These are phyloP conservation scores for Ahaetulla prasina DNA, from an alignment of 2,113 vertebrate species.

Conservation along the genomic window DNA sequence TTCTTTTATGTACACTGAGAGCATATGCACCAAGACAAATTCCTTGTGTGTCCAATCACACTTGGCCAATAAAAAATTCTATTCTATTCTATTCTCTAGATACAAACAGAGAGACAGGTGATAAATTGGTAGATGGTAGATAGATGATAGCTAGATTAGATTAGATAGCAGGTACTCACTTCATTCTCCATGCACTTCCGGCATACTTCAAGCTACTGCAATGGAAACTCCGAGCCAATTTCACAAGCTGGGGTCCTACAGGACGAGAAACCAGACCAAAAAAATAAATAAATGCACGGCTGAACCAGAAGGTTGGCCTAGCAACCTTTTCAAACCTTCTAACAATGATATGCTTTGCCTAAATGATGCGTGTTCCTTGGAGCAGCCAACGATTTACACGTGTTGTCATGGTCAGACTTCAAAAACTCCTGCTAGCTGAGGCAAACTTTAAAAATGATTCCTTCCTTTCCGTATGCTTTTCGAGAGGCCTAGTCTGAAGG, in stretches of 20 bases:
- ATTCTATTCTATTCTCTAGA: too few species aligned
- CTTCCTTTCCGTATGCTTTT: too few species aligned
- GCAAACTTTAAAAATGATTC: neutral
- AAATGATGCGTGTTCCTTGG: neutral
- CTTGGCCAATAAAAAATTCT: too few species aligned
- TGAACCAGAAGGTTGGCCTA: neutral
- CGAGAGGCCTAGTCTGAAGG: too few species aligned
- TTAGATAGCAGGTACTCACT: constrained; percentile 63
- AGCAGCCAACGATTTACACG: neutral
- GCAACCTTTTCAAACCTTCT: neutral
- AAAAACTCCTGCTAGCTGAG: neutral
- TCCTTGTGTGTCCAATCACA: too few species aligned
- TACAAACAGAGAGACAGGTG: too few species aligned
- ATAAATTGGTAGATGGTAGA: too few species aligned
- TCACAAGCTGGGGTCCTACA: neutral
- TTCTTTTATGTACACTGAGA: too few species aligned
- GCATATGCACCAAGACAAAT: too few species aligned
- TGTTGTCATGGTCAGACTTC: neutral
- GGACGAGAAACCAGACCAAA: neutral
- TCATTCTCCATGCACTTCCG: constrained; percentile 74
- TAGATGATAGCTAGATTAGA: too few species aligned
- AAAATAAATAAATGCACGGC: neutral
- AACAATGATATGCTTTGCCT: too few species aligned
- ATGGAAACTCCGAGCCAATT: constrained; percentile 45
- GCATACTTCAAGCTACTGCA: constrained; percentile 50